Base-by-base conservation (phyloP, 2,888 invertebrate species). In the Rotaria socialis region DNA sequence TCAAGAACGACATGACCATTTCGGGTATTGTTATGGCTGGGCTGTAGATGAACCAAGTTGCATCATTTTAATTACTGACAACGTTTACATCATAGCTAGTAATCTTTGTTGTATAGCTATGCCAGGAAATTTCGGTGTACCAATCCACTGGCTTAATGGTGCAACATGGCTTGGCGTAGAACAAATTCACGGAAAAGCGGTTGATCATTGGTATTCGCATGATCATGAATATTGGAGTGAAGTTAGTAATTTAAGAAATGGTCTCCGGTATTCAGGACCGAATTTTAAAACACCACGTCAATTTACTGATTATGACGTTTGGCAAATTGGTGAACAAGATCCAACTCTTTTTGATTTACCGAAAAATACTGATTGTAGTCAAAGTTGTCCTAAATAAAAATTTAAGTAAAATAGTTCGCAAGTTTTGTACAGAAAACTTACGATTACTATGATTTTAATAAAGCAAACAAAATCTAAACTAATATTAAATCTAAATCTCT, bases 151-250 rank as follows among this genome's bases (percentile, higher is more conserved):
- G 67, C 35, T 67, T 35, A 67, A 4, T 19, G 27, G 67, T 67
- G 35, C 67, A 67, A 67, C 67, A 67, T 67, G 67, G 67, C 67
- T 67, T 35, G 67, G 67, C 35, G 1, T 35, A 6, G 67, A 67
- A 67, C 67, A 67, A 35, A 67, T 67, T 19, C 67, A 67, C 19
- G 67, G 67, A 11, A 27, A 35, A 67, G 19, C 67, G 4, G 67
- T 67, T 35, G 67, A 67, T 67, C 67, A 67, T 67, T 67, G 67
- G 67, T 67, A 67, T 41, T 67, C 67, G 1, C 41, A 41, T 41
- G 67, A 67, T 35, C 67, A 67, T 67, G 67, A 67, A 67, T 67
- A 67, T 27, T 67, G 67, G 67, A 67, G 67, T 67, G 67, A 67
- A 67, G 67, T 67, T 19, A 14, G 35, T 67, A 35, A 67, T 19